phyloP scores from a whole-genome alignment of 2,888 invertebrate species.

The Petrolisthes manimaculis region DNA sequence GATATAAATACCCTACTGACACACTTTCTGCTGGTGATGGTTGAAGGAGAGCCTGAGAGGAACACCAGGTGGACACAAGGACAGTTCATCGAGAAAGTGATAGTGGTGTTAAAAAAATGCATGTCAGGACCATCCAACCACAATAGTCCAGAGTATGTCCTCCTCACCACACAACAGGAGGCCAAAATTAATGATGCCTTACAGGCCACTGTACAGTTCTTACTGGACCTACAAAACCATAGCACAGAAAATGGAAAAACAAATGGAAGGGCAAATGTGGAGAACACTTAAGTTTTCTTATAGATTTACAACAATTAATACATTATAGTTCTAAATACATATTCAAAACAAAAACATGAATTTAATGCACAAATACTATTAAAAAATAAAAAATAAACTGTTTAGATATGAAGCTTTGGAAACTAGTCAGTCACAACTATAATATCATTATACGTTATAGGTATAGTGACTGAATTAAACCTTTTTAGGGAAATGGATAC shows the following conservation, averaged over 20 bases:
- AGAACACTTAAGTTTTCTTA: neutral
- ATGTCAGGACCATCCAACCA: neutral
- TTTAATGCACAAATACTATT: too few species aligned
- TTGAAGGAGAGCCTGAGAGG: neutral
- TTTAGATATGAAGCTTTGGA: too few species aligned
- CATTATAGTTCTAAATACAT: too few species aligned
- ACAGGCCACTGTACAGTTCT: conserved; percentile 18
- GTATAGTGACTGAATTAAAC: too few species aligned
- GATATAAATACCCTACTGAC: neutral
- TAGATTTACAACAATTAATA: neutral
- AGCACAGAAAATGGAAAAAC: neutral
- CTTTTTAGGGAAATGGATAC: too few species aligned
- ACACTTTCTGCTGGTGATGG: conserved; percentile 16
- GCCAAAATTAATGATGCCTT: neutral
- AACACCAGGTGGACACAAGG: neutral
- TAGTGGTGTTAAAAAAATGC: conserved; percentile 5
- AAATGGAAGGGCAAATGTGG: neutral
- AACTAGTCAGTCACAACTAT: too few species aligned
- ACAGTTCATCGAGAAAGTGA: neutral
- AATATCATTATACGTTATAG: too few species aligned
- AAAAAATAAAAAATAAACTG: too few species aligned
- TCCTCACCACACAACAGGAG: neutral
- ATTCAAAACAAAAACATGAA: too few species aligned
- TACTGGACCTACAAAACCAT: neutral
- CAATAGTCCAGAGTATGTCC: neutral